Base-by-base conservation (phyloP, 2,113 vertebrate species). In the Anas platyrhynchos region DNA sequence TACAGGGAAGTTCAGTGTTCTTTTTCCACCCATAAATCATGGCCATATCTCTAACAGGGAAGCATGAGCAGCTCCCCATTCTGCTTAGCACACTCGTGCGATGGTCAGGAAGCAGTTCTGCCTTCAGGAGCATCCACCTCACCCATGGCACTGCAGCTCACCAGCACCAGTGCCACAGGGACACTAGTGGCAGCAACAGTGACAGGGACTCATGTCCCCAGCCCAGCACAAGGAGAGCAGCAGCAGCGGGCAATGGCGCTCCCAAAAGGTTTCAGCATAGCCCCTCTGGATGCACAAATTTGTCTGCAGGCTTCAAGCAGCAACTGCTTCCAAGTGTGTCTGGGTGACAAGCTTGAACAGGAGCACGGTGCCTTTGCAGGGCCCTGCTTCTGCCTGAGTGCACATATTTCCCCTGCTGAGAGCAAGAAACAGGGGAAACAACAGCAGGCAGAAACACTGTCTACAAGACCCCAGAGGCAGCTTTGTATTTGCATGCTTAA, bases 371-470 rank as follows among this genome's bases (percentile, higher is more conserved):
- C 8, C 38, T 14, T 36, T 46, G 50, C 54, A 3, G 18, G 15
- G 11, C 6, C 6, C 2, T 21, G 18, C 6, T 16, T 43, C 31
- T 75, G 16, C 25, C 31, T 1, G 8, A 7, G 18, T 66, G 32
- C 52, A 29, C 4, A 0, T 1, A 7, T 22, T 26, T n/a, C 23
- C n/a, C 2, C 3, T 0, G 12, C 34, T 9, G 23, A 22, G 52
- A 48, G 62, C 17, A 9, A 17, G 18, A 52, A 25, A 21, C 1
- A 0, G 31, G 50, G n/a, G n/a, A 55, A 54, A 43, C 38, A 13
- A 41, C 34, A 27, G 36, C 34, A 63, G 9, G 26, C 16, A 27
- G 61, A 15, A 8, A 26, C 3, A 7, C 9, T 6, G 36, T 4
- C 4, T 15, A 3, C 17, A 17, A 38, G 9, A 4, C 6, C 23